phyloP scores from a whole-genome alignment of 2,888 invertebrate genomes.

The Aplocera efformata region DNA sequence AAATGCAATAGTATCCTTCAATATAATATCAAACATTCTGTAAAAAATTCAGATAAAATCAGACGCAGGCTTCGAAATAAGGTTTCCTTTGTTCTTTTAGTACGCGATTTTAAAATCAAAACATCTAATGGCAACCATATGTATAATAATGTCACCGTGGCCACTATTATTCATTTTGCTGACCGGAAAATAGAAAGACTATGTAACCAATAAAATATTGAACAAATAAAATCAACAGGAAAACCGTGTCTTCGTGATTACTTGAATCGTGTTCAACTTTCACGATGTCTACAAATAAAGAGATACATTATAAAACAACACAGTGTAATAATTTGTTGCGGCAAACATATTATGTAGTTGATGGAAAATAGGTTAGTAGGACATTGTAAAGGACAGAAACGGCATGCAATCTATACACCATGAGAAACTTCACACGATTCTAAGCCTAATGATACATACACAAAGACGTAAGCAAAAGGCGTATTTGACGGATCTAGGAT shows the following conservation, averaged over 20 bases:
- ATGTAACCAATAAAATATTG: no score
- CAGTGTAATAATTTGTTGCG: conserved; percentile 1
- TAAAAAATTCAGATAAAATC: no score
- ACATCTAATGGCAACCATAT: no score
- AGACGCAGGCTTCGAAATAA: no score
- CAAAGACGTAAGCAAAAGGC: neutral
- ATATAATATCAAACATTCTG: no score
- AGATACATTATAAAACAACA: conserved; percentile 8
- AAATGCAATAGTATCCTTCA: no score
- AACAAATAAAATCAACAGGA: conserved; percentile 6
- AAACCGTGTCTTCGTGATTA: conserved; percentile 13
- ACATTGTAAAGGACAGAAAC: conserved; percentile 15
- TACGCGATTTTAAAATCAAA: no score
- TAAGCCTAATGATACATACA: conserved; percentile 1
- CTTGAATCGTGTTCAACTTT: conserved; percentile 10
- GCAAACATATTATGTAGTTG: conserved; percentile 8
- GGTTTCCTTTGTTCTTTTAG: no score
- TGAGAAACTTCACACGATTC: conserved; percentile 1
- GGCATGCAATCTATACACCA: conserved; percentile 11
- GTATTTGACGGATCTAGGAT: no score
- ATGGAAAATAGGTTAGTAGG: conserved; percentile 30
- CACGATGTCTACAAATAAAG: conserved; percentile 8
- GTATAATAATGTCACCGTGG: no score
- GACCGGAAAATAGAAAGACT: no score
- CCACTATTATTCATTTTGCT: no score